Evolutionary conservation across 2,888 invertebrate genomes (phyloP).

Genomic region (Sepiola atlantica): DNA sequence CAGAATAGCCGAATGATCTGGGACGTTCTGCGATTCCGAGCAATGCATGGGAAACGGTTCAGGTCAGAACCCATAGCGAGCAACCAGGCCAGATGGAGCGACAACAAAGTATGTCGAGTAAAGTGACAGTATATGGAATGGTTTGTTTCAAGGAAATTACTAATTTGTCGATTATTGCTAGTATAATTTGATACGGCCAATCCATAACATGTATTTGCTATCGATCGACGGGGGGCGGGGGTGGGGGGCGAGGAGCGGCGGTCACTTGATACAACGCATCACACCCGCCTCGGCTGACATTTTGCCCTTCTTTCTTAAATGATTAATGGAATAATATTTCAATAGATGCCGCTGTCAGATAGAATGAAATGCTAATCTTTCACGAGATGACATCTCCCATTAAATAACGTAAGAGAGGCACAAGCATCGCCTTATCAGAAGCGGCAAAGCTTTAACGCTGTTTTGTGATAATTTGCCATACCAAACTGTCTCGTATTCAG

Average conservation of each 20-base stretch:
- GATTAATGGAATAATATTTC: slow-evolving; percentile 56
- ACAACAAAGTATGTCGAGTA: background rate
- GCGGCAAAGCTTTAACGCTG: slow-evolving; percentile 35
- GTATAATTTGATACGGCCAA: slow-evolving; percentile 40
- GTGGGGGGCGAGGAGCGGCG: slow-evolving; percentile 8
- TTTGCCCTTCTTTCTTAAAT: slow-evolving; percentile 51
- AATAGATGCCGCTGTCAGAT: slow-evolving; percentile 51
- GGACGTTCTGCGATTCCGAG: too few relatives aligned
- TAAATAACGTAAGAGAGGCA: slow-evolving; percentile 35
- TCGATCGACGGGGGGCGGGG: too few relatives aligned
- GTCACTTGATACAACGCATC: slow-evolving; percentile 45
- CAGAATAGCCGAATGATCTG: background rate
- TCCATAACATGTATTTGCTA: slow-evolving; percentile 46
- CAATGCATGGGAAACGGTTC: background rate
- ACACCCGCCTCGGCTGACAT: slow-evolving; percentile 13
- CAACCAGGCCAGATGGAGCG: background rate
- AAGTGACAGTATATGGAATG: slow-evolving; percentile 44
- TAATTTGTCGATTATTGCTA: slow-evolving; percentile 44
- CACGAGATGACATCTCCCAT: slow-evolving; percentile 52
- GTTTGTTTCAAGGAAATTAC: slow-evolving; percentile 44
- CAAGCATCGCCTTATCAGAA: background rate
- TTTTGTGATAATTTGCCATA: slow-evolving; percentile 39
- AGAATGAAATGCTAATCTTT: slow-evolving; percentile 54
- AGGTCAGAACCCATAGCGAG: background rate
- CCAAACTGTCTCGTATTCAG: background rate